Evolutionary conservation across 64 coral and sea anemone species (phyloP).

Genomic region (Actinia equina): DNA sequence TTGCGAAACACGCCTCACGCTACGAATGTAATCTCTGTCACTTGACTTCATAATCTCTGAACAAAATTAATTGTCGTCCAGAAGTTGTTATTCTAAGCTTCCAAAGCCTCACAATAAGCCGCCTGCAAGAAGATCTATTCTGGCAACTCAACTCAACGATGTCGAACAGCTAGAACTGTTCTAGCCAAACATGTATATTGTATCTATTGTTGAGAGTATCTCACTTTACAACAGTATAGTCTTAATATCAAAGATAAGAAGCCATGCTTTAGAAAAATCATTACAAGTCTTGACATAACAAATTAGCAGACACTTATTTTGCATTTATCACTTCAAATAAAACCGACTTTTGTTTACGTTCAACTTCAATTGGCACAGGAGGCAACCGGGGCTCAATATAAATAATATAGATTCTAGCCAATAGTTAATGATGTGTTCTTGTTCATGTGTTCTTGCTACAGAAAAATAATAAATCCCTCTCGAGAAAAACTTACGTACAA

Average conservation of each 20-base stretch:
- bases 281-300: slow-evolving; percentile 12
- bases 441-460: not conserved
- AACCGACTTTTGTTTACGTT: slow-evolving; percentile 30
- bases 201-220: not conserved
- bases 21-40: not conserved
- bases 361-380: not conserved
- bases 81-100: not conserved
- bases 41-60: not conserved
- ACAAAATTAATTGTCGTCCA: not conserved
- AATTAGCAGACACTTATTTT: slow-evolving; percentile 16
- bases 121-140: not conserved
- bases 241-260: not conserved
- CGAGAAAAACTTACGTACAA: not conserved
- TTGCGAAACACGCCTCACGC: not conserved
- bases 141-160: not conserved
- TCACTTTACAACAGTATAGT: not conserved
- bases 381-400: not conserved
- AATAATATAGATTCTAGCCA: slow-evolving; percentile 10
- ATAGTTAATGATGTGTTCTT: not conserved
- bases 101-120: not conserved
- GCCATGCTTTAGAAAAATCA: not conserved
- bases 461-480: not conserved
- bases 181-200: not conserved
- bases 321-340: slow-evolving; percentile 8
- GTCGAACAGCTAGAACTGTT: not conserved